phyloP scores from a whole-genome alignment of 2,888 invertebrate species.

The Ceraclea dissimilis region DNA sequence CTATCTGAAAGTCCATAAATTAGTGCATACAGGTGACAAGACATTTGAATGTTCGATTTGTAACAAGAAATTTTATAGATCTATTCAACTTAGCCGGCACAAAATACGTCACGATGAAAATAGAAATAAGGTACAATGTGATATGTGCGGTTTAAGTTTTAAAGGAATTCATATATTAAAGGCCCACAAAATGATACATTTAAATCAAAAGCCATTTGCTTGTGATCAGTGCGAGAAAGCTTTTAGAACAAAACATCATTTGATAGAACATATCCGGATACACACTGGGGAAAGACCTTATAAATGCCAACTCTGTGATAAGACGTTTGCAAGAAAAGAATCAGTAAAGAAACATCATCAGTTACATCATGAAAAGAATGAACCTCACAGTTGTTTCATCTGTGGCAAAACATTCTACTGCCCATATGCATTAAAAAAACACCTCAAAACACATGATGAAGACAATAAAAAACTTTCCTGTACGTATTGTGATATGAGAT shows the following conservation, averaged over 20 bases:
- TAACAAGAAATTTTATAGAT: background rate
- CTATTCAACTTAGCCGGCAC: background rate
- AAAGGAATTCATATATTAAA: background rate
- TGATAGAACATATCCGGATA: background rate
- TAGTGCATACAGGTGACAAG: background rate
- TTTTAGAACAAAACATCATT: background rate
- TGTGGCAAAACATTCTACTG: background rate
- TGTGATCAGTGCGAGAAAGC: background rate
- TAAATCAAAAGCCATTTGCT: background rate
- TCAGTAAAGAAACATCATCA: background rate
- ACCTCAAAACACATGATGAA: background rate
- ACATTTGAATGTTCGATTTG: too few relatives aligned
- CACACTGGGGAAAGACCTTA: background rate
- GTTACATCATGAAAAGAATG: background rate
- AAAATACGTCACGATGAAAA: background rate
- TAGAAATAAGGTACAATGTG: background rate
- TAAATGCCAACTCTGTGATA: background rate
- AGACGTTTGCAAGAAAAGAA: background rate
- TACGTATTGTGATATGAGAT: background rate
- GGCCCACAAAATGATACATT: background rate
- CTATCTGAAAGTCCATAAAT: background rate
- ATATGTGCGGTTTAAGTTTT: background rate
- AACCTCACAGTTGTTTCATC: background rate
- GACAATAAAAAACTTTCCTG: background rate
- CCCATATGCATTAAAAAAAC: background rate